Evolutionary conservation across 2,797 vertebrate species (phyloP).

Genomic region (Champsocephalus esox): DNA sequence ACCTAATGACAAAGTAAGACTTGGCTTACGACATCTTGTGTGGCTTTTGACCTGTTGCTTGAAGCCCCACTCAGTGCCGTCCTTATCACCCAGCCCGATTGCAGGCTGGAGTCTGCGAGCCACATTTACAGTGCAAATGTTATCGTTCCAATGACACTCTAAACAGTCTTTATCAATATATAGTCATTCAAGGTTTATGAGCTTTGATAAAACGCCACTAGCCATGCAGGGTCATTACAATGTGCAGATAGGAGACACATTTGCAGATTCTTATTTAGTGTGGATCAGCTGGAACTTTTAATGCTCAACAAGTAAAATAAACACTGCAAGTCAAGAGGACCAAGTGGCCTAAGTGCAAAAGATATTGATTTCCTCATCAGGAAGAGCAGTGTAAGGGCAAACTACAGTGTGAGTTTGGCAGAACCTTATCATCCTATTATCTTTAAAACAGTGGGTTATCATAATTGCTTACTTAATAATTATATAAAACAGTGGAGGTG

Average conservation of each 20-base stretch:
- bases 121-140: conserved; percentile 90
- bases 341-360: conserved; percentile 42
- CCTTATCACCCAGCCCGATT: conserved; percentile 78
- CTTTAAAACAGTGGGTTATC: conserved; percentile 87
- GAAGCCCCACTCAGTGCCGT: conserved; percentile 52
- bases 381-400: conserved; percentile 61
- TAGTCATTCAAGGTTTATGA: conserved; percentile 99
- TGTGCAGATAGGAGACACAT: conserved; percentile 20
- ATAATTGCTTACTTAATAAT: conserved; percentile 93
- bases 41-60: conserved; percentile 67
- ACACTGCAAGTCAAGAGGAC: conserved; percentile 27
- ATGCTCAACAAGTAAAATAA: conserved; percentile 51
- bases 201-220: conserved; percentile 96
- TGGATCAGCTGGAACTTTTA: conserved; percentile 29
- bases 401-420: conserved; percentile 70
- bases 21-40: conserved; percentile 13
- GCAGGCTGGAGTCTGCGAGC: conserved; percentile 75
- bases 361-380: conserved; percentile 71
- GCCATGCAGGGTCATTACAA: conserved; percentile 87
- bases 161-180: conserved; percentile 98
- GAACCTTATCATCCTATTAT: conserved; percentile 85
- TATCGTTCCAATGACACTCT: conserved; percentile 96
- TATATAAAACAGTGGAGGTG: conserved; percentile 82
- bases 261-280: conserved; percentile 30
- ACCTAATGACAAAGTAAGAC: conserved; percentile 1